These are phyloP conservation scores for Cecidostiba fungosa DNA, from an alignment of 2,888 invertebrate species.

Conservation along the genomic window DNA sequence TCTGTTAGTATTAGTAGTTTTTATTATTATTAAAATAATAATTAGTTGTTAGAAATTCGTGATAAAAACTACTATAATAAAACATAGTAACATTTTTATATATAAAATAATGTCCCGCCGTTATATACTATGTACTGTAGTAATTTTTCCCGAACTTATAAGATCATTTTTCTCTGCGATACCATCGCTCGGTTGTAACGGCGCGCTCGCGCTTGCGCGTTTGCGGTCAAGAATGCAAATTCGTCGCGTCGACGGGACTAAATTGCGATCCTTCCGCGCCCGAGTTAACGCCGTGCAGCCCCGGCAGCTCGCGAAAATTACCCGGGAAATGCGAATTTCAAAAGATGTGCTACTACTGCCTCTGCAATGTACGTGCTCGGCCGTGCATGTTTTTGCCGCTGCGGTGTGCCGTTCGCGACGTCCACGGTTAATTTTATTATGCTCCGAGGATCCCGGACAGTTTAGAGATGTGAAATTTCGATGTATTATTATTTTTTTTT, in stretches of 20 bases:
- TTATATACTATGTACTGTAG: no score
- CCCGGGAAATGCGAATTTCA: conserved; percentile 53
- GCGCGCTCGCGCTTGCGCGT: conserved; percentile 41
- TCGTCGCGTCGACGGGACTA: conserved; percentile 46
- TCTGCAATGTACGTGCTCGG: not conserved
- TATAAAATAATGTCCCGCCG: no score
- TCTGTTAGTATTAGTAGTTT: no score
- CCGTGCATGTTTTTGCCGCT: not conserved
- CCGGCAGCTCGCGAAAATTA: conserved; percentile 37
- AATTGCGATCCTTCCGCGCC: conserved; percentile 54
- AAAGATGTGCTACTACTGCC: conserved; percentile 11
- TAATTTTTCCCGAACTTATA: no score
- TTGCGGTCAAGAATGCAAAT: conserved; percentile 76
- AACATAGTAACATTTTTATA: no score
- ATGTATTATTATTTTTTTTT: no score
- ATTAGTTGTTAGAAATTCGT: no score
- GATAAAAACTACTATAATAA: no score
- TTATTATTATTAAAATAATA: no score
- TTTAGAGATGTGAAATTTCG: not conserved
- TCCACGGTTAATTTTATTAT: conserved; percentile 55
- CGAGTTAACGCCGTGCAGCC: conserved; percentile 29
- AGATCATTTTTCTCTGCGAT: no score
- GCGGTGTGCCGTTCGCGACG: conserved; percentile 1
- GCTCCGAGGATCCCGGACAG: not conserved
- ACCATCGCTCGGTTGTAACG: not conserved